Evolutionary conservation across 2,113 vertebrate genomes (phyloP).

Genomic region (Petrocephalus zakoni): DNA sequence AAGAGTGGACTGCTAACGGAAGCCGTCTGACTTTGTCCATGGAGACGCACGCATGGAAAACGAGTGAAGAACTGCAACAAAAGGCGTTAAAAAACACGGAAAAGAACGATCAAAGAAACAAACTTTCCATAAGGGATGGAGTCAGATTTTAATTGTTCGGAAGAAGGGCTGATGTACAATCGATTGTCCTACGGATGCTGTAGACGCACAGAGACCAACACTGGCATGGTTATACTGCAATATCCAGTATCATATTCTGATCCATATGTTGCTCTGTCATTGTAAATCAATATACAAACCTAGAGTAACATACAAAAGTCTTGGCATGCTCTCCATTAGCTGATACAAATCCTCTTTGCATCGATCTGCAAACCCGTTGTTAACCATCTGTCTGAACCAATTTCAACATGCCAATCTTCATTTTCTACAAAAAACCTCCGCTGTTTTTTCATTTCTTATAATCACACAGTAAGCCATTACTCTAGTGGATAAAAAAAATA

Average conservation of each 20-base stretch:
- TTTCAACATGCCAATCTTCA: slow-evolving; percentile 9
- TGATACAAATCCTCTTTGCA: slow-evolving; percentile 40
- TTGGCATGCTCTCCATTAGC: slow-evolving; percentile 40
- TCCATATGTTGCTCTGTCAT: slow-evolving; percentile 6
- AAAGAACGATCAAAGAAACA: neutral
- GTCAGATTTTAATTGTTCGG: neutral
- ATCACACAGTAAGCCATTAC: neutral
- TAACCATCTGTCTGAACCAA: slow-evolving; percentile 3
- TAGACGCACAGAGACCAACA: neutral
- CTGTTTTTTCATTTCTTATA: neutral
- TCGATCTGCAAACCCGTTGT: slow-evolving; percentile 29
- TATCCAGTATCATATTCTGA: slow-evolving; percentile 10
- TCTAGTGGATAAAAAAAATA: neutral
- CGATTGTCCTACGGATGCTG: neutral
- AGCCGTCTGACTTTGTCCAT: neutral
- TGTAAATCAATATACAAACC: slow-evolving; percentile 29
- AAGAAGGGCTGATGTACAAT: neutral
- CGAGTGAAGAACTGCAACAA: neutral
- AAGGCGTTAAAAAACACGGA: neutral
- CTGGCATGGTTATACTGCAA: neutral
- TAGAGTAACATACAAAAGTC: slow-evolving; percentile 25
- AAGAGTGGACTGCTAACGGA: neutral
- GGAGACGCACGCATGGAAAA: neutral
- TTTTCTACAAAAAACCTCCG: neutral
- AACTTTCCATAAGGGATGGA: neutral